These are phyloP conservation scores for Mormyrops attenuatus DNA, from an alignment of 2,797 vertebrate genomes.

Conservation along the genomic window DNA sequence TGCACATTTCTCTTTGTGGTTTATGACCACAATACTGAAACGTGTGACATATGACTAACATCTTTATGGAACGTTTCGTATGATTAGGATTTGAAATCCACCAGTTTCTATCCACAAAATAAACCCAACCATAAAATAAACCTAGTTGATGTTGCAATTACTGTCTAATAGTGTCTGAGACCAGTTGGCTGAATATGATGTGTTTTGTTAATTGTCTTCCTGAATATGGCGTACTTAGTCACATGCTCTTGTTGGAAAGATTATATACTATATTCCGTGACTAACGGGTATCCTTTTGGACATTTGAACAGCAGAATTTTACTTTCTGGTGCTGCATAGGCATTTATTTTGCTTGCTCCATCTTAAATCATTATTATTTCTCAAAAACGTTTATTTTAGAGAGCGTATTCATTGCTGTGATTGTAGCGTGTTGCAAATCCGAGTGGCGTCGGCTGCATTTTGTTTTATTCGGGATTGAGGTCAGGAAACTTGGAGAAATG, in stretches of 20 bases:
- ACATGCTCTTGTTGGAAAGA: constrained; percentile 59
- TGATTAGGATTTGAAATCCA: neutral
- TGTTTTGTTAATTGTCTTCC: constrained; percentile 53
- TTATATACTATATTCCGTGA: constrained; percentile 65
- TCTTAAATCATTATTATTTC: constrained; percentile 78
- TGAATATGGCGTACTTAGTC: constrained; percentile 68
- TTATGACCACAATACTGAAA: neutral
- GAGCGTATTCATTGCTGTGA: constrained; percentile 78
- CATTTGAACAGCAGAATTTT: constrained; percentile 71
- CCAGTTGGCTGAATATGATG: constrained; percentile 55
- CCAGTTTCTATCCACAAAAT: neutral
- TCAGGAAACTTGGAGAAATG: constrained; percentile 83
- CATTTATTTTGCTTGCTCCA: constrained; percentile 73
- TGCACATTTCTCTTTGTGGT: neutral
- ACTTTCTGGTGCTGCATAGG: constrained; percentile 70
- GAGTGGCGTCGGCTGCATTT: constrained; percentile 72
- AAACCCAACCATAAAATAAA: neutral
- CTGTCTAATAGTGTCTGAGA: constrained; percentile 43
- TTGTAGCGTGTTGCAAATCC: constrained; percentile 78
- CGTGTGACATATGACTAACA: neutral
- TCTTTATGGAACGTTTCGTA: neutral
- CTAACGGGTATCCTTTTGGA: constrained; percentile 72
- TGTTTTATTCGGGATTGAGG: constrained; percentile 80
- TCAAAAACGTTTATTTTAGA: constrained; percentile 72
- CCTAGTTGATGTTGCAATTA: neutral